Percentiles rank a stretch among this genome's conserved stretches.
Conservation (phyloP, 2,113 vertebrate genomes). For the Colaptes auratus region DNA sequence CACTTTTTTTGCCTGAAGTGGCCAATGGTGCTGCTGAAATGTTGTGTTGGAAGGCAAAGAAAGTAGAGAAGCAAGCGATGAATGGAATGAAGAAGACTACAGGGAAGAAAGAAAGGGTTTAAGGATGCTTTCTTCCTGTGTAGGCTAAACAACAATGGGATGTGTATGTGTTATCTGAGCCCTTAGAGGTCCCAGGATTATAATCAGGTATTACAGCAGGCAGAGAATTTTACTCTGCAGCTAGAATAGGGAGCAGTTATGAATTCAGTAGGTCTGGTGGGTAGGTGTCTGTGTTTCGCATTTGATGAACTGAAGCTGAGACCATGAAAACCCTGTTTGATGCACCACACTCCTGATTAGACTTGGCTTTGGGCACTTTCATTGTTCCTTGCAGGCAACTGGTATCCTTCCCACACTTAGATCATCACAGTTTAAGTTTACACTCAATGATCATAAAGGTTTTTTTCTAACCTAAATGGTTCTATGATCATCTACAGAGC, state of each 20-base stretch:
- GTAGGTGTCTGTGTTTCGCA: background rate
- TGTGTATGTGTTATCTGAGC: background rate
- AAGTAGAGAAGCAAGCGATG: background rate
- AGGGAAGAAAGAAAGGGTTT: background rate
- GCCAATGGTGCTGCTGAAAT: background rate
- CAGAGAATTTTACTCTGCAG: background rate
- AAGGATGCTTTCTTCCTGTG: background rate
- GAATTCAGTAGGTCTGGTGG: background rate
- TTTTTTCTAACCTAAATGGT: background rate
- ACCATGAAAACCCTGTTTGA: background rate
- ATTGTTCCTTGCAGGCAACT: background rate
- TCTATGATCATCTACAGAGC: background rate
- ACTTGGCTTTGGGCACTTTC: background rate
- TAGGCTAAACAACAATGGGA: background rate
- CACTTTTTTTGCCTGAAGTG: fast-evolving
- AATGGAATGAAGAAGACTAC: background rate
- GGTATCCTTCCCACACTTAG: background rate
- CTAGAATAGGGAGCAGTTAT: background rate
- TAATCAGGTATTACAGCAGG: background rate
- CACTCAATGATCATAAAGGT: background rate
- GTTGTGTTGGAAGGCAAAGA: background rate
- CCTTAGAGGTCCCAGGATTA: background rate
- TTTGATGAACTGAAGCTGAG: background rate
- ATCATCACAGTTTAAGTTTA: background rate
- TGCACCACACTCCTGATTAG: fast-evolving